These are phyloP conservation scores for Scaeva pyrastri DNA, from an alignment of 2,888 invertebrate genomes.

Conservation along the genomic window DNA sequence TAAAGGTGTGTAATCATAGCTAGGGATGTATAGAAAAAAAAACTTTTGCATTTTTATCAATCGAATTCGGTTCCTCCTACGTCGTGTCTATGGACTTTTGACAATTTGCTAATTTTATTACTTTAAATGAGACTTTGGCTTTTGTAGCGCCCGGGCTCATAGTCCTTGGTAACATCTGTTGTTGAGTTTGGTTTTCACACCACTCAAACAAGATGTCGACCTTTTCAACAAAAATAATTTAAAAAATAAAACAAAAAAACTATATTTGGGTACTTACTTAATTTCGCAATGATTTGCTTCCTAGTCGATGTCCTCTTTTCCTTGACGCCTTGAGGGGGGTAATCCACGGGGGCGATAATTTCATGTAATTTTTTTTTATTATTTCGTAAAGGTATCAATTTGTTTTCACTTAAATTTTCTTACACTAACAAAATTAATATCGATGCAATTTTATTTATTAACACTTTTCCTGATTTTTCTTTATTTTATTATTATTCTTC, in stretches of 20 bases:
- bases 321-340: conserved; percentile 33
- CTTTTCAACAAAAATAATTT: neutral
- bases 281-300: conserved; percentile 31
- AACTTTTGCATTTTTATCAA: too few species aligned
- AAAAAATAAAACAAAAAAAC: neutral
- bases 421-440: conserved; percentile 9
- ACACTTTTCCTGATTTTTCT: conserved; percentile 47
- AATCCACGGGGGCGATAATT: conserved; percentile 51
- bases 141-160: too few species aligned
- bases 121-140: too few species aligned
- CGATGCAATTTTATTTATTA: conserved; percentile 60
- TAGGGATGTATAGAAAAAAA: too few species aligned
- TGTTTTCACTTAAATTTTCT: conserved; percentile 28
- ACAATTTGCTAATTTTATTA: too few species aligned
- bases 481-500: conserved; percentile 58
- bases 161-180: conserved; percentile 52
- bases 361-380: conserved; percentile 3
- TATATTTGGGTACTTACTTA: conserved; percentile 42
- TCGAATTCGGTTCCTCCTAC: too few species aligned
- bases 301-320: conserved; percentile 37
- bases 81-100: too few species aligned
- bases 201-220: neutral
- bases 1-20: too few species aligned
- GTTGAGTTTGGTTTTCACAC: neutral
- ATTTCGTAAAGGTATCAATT: conserved; percentile 3